Evolutionary conservation across 2,113 vertebrate species (phyloP).

Genomic region (Rissa tridactyla): DNA sequence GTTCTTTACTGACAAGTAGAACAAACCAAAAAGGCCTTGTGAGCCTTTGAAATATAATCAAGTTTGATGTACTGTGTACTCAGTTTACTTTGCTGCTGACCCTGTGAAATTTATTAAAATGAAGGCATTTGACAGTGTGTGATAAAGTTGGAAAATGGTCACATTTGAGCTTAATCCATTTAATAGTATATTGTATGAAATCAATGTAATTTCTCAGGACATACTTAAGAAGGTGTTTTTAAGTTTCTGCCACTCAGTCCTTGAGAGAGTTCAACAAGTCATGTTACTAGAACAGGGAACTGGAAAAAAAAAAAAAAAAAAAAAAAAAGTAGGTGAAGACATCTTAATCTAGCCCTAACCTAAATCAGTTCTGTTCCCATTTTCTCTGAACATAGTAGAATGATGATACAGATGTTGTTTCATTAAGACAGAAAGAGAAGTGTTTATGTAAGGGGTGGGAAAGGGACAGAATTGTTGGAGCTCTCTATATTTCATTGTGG

Average conservation of each 20-base stretch:
- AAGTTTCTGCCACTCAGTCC: not conserved
- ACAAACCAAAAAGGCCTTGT: not conserved
- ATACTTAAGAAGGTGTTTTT: not conserved
- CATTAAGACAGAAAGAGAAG: not conserved
- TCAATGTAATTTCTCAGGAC: not conserved
- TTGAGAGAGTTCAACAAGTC: not conserved
- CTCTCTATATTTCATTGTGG: not conserved
- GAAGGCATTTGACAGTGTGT: not conserved
- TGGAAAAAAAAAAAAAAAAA: not conserved
- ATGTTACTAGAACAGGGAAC: not conserved
- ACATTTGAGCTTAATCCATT: not conserved
- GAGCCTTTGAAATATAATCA: not conserved
- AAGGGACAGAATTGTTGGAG: not conserved
- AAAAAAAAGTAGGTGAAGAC: not conserved
- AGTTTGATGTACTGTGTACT: slow-evolving; percentile 13
- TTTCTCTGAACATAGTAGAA: not conserved
- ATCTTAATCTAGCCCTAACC: not conserved
- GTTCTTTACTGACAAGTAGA: not conserved
- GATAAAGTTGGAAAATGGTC: not conserved
- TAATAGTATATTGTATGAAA: not conserved
- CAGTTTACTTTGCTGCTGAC: slow-evolving; percentile 11
- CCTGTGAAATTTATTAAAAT: not conserved
- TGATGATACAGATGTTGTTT: not conserved
- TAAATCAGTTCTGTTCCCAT: not conserved
- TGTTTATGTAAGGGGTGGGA: not conserved